Base-by-base conservation (phyloP, 1,140 invertebrate species). In the Drosophila ohnishii region DNA sequence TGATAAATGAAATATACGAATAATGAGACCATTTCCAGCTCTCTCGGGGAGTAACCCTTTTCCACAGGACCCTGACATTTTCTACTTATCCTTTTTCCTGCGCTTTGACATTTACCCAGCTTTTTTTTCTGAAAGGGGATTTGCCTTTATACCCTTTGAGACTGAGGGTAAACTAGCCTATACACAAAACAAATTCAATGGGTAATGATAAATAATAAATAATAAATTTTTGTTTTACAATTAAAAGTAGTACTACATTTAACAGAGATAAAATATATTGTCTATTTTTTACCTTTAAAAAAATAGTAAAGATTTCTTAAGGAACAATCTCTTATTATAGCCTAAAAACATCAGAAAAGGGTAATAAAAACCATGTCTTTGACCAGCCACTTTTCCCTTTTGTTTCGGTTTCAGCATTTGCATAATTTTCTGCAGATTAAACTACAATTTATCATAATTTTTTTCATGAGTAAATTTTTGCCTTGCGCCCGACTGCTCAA, bases 391-490 rank as follows among this genome's bases (percentile, higher is more conserved):
- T 13, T 16, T 19, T 13, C 28, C 19, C 39, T 45, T 75, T 63
- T 58, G 65, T 73, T 78, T 73, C 40, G 47, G 64, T 77, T 77
- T 62, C 35, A 57, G 16, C 77, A 87, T 87, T 87, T 88, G 80
- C 84, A 87, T 87, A 87, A 87, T 87, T 84, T 88, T 75, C 76
- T 69, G 57, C 69, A 88, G 84, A 87, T 87, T 87, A 87, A 87
- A 88, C 69, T 87, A 84, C 84, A 88, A 87, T 87, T 87, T 87
- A 87, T 87, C 84, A 87, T 87, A 63, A 84, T 84, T 87, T 88
- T 83, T 78, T 84, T 53, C 56, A 47, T 65, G 58, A 53, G 61
- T 67, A 76, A 76, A 62, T 75, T 55, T 56, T 59, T 75, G 55
- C 75, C 61, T 59, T 75, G 66, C 76, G 84, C 76, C 79, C 59